Percentiles rank a stretch among this genome's conserved stretches.
These are phyloP conservation scores for Chondrilla cf. caribensis DNA, from an alignment of 37 sponge, comb jelly and placozoan species.

Conservation along the genomic window DNA sequence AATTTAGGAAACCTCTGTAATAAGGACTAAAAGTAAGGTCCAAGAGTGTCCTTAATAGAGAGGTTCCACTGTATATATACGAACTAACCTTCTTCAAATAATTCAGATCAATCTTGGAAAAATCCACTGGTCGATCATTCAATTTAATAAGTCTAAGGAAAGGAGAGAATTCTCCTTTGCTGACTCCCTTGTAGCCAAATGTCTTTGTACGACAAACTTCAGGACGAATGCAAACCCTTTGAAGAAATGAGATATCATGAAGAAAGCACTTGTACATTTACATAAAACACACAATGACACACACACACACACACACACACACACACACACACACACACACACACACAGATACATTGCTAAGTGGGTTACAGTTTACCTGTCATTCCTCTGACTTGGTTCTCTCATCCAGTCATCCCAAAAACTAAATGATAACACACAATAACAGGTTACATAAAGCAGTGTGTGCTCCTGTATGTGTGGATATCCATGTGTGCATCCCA, in stretches of 20 bases:
- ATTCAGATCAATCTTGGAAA: conserved; percentile 48
- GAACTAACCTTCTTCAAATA: conserved; percentile 63
- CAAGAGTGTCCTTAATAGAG: no score
- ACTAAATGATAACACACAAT: no score
- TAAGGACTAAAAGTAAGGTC: no score
- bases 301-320: background rate
- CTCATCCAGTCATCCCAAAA: conserved; percentile 99
- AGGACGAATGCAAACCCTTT: conserved; percentile 84
- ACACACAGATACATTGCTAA: background rate
- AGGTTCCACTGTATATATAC: no score
- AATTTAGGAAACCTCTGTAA: no score
- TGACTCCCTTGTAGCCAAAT: conserved; percentile 78
- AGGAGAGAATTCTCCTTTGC: conserved; percentile 62
- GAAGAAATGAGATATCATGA: background rate
- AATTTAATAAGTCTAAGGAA: conserved; percentile 59
- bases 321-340: background rate
- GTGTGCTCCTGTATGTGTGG: no score
- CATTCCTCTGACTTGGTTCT: conserved; percentile 73
- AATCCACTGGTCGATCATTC: conserved; percentile 60
- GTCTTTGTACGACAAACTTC: conserved; percentile 85
- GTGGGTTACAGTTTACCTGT: conserved; percentile 19
- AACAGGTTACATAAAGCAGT: background rate
- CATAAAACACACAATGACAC: background rate
- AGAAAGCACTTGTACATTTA: background rate
- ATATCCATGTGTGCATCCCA: no score